Conservation (phyloP, 2,113 vertebrate genomes). For the Genyomyrus donnyi region DNA sequence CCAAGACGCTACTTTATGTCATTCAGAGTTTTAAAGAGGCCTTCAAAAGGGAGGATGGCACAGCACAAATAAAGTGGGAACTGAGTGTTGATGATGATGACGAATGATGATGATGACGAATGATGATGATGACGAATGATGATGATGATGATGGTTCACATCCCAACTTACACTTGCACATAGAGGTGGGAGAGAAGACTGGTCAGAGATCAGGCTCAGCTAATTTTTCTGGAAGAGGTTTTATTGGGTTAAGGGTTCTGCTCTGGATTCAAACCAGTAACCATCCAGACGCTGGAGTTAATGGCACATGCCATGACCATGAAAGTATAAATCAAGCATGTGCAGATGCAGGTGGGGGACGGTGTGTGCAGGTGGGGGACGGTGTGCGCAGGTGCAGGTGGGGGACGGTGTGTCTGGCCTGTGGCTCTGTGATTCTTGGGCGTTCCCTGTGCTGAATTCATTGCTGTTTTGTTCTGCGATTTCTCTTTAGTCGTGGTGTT, state of each 20-base stretch:
- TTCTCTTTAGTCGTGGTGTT: neutral
- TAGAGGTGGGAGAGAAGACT: neutral
- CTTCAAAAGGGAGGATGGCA: neutral
- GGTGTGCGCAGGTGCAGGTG: neutral
- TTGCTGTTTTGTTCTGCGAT: neutral
- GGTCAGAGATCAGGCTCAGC: neutral
- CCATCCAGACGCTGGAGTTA: neutral
- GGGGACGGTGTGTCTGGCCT: neutral
- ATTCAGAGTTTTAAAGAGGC: neutral
- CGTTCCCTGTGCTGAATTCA: neutral
- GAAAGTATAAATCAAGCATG: neutral
- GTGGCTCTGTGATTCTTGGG: neutral
- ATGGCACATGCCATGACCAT: neutral
- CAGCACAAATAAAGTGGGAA: neutral
- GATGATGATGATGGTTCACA: neutral
- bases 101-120: neutral
- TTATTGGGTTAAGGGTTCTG: neutral
- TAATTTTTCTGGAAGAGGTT: neutral
- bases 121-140: neutral
- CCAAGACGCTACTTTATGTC: neutral
- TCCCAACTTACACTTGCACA: neutral
- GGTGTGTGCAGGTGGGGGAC: neutral
- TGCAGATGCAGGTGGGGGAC: neutral
- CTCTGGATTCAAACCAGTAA: neutral
- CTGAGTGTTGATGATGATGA: neutral